Evolutionary conservation across 2,888 invertebrate genomes (phyloP), one percentile per base, ranked within the genome.

Genomic region (Phengaris alcon): DNA sequence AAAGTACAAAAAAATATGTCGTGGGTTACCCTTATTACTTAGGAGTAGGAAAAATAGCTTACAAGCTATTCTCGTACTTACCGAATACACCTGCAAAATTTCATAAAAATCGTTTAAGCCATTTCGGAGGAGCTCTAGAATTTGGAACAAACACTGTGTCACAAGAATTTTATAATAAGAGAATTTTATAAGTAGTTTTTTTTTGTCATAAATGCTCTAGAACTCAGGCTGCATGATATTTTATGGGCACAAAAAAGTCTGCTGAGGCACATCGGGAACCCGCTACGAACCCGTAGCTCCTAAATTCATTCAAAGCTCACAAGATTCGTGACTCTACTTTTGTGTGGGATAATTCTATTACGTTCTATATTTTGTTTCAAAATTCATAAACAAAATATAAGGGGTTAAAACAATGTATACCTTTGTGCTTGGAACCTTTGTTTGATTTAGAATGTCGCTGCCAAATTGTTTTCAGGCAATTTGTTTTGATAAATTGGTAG

Each of bases 391-490:
- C 46, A 68, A 69, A 48, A 69, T 69, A 72, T 52, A 72, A 72
- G 52, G 72, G 35, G 52, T 72, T 51, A 70, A 6, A 15, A 72
- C 72, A 72, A 54, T 35, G 70, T 51, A 72, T 75, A 70, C 75
- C 75, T 74, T 74, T 74, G 75, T 77, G 68, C 75, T 74, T 76
- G 72, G 69, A 74, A 77, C 76, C 77, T 76, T 77, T 79, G 78
- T 80, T 79, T 76, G 78, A 78, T 78, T 79, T 74, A 75, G 68
- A 76, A 75, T 77, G 76, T 77, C 75, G 57, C 76, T 76, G 68
- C 74, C 70, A 74, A 80, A 76, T 79, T 77, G 79, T 77, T 77
- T 78, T 76, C 75, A 73, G 75, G 68, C 75, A 77, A 75, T 78
- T 78, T 75, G 77, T 74, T 77, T 75, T 75, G 76, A 76, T 72